Evolutionary conservation across 1,140 invertebrate species (phyloP).

Genomic region (Cephus cinctus): DNA sequence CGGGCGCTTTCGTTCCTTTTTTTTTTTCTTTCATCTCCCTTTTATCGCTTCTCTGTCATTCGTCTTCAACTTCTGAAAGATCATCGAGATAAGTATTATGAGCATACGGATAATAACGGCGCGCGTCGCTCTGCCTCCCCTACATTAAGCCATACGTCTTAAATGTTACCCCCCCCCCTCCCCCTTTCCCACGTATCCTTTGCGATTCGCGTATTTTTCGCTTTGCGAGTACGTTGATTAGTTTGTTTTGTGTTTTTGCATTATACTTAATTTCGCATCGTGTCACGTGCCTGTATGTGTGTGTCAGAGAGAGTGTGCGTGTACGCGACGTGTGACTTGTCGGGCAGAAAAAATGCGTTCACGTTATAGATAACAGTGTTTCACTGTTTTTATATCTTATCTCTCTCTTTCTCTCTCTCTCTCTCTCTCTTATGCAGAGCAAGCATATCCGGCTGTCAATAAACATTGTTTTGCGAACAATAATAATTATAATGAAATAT

Average conservation of each 20-base stretch:
- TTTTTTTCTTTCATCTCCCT: too few relatives aligned
- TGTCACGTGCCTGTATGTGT: constrained; percentile 5
- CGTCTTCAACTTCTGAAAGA: too few relatives aligned
- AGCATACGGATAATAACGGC: too few relatives aligned
- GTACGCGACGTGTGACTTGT: constrained; percentile 7
- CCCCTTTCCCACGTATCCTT: neutral
- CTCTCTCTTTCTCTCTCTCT: constrained; percentile 1
- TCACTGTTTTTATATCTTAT: constrained; percentile 4
- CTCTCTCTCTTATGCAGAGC: neutral
- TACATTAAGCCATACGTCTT: too few relatives aligned
- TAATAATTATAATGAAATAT: too few relatives aligned
- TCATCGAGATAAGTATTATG: too few relatives aligned
- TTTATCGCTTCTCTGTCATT: too few relatives aligned
- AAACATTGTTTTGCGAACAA: too few relatives aligned
- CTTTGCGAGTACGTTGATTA: constrained; percentile 31
- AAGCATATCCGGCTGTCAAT: too few relatives aligned
- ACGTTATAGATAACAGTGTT: too few relatives aligned
- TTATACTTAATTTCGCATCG: constrained; percentile 18
- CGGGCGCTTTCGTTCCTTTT: constrained; percentile 48
- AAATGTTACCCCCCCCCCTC: constrained; percentile 16
- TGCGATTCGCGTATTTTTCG: constrained; percentile 20
- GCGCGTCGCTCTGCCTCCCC: too few relatives aligned
- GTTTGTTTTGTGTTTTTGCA: constrained; percentile 21
- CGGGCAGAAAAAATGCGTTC: too few relatives aligned
- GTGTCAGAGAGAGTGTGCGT: constrained; percentile 12